phyloP scores from a whole-genome alignment of 2,113 vertebrate species.

The Corythoichthys intestinalis region DNA sequence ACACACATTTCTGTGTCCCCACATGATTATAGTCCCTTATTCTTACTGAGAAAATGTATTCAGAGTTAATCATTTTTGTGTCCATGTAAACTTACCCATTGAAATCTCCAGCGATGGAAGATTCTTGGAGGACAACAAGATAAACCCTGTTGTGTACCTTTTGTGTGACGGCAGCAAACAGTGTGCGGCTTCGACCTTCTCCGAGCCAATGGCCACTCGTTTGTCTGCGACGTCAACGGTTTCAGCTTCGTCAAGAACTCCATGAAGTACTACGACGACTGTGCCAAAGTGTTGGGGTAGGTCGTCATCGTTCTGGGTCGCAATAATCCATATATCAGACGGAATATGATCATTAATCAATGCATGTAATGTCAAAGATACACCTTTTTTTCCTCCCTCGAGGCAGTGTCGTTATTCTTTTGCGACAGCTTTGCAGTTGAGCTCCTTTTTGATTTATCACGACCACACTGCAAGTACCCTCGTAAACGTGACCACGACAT shows the following conservation, averaged over 20 bases:
- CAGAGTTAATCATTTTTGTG: too few species aligned
- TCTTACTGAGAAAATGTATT: too few species aligned
- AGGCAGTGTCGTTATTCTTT: slow-evolving; percentile 5
- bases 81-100: too few species aligned
- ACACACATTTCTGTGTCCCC: too few species aligned
- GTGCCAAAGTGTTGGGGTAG: slow-evolving; percentile 96
- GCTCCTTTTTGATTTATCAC: slow-evolving; percentile 27
- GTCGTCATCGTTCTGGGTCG: slow-evolving; percentile 11
- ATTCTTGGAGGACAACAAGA: too few species aligned
- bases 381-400: neutral
- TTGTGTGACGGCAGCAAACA: slow-evolving; percentile 79
- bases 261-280: slow-evolving; percentile 98
- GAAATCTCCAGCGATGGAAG: too few species aligned
- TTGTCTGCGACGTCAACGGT: slow-evolving; percentile 94
- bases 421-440: slow-evolving; percentile 17
- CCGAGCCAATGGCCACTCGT: slow-evolving; percentile 92
- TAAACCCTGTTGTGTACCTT: neutral
- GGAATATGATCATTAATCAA: neutral
- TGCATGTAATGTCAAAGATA: neutral
- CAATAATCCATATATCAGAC: neutral
- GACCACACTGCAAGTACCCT: neutral
- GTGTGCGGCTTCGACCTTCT: slow-evolving; percentile 96
- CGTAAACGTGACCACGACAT: slow-evolving; percentile 1
- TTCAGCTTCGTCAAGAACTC: slow-evolving; percentile 99
- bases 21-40: too few species aligned